Evolutionary conservation across 2,888 invertebrate genomes (phyloP).

Genomic region (Ctena decussata): DNA sequence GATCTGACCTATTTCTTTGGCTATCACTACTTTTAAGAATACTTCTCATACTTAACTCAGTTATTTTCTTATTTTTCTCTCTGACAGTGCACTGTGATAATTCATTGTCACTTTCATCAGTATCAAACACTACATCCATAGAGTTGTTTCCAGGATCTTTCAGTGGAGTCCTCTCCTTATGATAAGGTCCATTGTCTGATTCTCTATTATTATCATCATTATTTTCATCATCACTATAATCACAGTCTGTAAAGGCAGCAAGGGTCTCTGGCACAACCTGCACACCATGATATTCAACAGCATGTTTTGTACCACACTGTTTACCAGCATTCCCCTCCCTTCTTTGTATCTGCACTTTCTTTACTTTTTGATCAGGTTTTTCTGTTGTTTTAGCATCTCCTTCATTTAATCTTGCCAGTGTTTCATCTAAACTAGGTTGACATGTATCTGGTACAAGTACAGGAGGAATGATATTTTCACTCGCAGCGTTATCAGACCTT

Average conservation of each 20-base stretch:
- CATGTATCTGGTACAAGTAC: constrained; percentile 64
- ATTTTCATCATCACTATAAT: constrained; percentile 22
- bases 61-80: constrained; percentile 8
- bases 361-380: not conserved
- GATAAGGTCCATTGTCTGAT: not conserved
- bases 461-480: not conserved
- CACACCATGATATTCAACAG: not conserved
- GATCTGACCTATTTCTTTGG: not conserved
- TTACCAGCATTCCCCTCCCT: not conserved
- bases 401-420: not conserved
- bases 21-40: constrained; percentile 47
- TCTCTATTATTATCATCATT: not conserved
- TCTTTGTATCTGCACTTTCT: not conserved
- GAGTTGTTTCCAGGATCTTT: not conserved
- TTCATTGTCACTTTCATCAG: constrained; percentile 4
- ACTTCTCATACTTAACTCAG: constrained; percentile 52
- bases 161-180: not conserved
- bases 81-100: not conserved
- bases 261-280: constrained; percentile 61
- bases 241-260: constrained; percentile 35
- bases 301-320: not conserved
- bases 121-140: constrained; percentile 26
- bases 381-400: not conserved
- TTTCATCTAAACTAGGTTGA: constrained; percentile 37
- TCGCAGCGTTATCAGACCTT: not conserved